Percentiles rank a stretch among this genome's conserved stretches.
Conservation (phyloP, 1,140 invertebrate genomes). For the Zaprionus ornatus region DNA sequence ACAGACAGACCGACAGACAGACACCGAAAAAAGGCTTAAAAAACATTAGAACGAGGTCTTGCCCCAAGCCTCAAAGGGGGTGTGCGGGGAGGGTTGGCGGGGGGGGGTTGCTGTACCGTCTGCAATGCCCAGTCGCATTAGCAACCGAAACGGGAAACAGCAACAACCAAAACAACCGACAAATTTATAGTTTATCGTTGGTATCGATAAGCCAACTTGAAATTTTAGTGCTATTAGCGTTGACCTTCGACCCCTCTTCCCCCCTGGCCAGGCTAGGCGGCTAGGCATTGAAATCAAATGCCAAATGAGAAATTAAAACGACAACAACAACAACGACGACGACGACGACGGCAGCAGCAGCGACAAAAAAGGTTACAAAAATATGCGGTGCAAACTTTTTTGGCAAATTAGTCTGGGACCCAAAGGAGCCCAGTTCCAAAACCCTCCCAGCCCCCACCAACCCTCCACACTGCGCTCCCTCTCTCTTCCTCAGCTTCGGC, state of each 20-base stretch:
- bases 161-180: slow-evolving; percentile 39
- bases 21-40: slow-evolving; percentile 46
- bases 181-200: slow-evolving; percentile 83
- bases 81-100: no score
- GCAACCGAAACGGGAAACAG: slow-evolving; percentile 41
- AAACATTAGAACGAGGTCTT: slow-evolving; percentile 9
- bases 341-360: slow-evolving; percentile 18
- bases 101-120: not conserved
- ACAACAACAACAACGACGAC: slow-evolving; percentile 52
- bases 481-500: no score
- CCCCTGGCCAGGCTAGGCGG: slow-evolving; percentile 10
- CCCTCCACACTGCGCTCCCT: no score
- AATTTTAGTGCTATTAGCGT: slow-evolving; percentile 68
- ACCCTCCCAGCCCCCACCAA: not conserved
- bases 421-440: slow-evolving; percentile 16
- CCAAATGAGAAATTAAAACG: slow-evolving; percentile 79
- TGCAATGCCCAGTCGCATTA: slow-evolving; percentile 53
- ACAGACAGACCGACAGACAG: not conserved
- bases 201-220: slow-evolving; percentile 83
- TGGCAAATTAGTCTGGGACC: slow-evolving; percentile 80
- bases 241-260: slow-evolving; percentile 53
- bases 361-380: slow-evolving; percentile 73
- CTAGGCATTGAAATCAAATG: slow-evolving; percentile 57
- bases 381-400: slow-evolving; percentile 80
- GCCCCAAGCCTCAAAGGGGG: not conserved